Evolutionary conservation across 1,140 invertebrate genomes (phyloP).

Genomic region (Drosophila mauritiana): DNA sequence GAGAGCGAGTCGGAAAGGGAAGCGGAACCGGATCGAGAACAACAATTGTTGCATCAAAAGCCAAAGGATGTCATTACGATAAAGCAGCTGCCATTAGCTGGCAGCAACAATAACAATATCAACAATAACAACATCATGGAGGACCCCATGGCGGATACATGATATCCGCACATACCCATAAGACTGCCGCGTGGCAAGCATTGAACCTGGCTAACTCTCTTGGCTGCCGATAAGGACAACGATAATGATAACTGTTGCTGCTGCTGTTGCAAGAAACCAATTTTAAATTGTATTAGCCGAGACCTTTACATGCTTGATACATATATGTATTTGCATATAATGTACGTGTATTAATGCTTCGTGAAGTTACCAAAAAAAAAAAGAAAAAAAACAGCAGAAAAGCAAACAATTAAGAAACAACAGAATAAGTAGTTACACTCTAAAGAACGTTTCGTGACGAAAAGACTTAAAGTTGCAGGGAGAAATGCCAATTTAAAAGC

Average conservation of each 20-base stretch:
- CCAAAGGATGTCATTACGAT: constrained; percentile 81
- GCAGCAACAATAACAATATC: constrained; percentile 24
- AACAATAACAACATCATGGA: constrained; percentile 21
- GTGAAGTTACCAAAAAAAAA: constrained; percentile 31
- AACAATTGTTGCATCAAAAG: constrained; percentile 61
- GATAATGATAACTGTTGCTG: constrained; percentile 10
- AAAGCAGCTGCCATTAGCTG: constrained; percentile 69
- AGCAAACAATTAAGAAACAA: constrained; percentile 1
- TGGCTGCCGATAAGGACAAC: constrained; percentile 17
- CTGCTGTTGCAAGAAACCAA: constrained; percentile 28
- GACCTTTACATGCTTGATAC: constrained; percentile 12
- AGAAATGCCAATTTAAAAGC: constrained; percentile 17
- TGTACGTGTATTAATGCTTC: constrained; percentile 26
- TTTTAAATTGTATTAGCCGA: constrained; percentile 54
- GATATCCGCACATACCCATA: constrained; percentile 79
- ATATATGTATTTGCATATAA: constrained; percentile 24
- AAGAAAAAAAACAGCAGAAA: not conserved
- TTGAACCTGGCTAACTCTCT: constrained; percentile 27
- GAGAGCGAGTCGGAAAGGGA: constrained; percentile 28
- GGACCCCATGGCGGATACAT: constrained; percentile 68
- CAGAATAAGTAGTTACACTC: constrained; percentile 2
- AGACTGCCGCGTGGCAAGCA: constrained; percentile 73
- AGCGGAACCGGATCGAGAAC: constrained; percentile 35
- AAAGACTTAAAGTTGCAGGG: constrained; percentile 16
- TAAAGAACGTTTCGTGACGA: constrained; percentile 16